A percentile compares a stretch with the other conserved stretches of the same genome.
Evolutionary conservation across 2,113 vertebrate species (phyloP).

Genomic region (Ornithorhynchus anatinus): DNA sequence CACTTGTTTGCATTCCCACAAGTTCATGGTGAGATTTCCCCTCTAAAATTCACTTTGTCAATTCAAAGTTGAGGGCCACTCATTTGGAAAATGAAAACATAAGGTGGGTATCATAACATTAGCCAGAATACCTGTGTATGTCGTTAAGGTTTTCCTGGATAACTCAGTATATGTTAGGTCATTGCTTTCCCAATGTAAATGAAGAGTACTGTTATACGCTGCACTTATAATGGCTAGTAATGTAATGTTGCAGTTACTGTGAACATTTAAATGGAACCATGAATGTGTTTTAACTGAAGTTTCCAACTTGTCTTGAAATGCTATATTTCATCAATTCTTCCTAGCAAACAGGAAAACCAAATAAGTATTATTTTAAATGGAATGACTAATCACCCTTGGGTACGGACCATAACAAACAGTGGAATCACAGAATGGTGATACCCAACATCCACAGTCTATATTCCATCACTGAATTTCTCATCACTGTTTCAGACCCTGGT

Average conservation of each 20-base stretch:
- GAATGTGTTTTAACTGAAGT: conserved; percentile 13
- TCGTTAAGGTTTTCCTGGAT: conserved; percentile 2
- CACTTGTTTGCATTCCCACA: neutral
- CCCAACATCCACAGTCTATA: conserved; percentile 6
- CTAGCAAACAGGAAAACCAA: conserved; percentile 19
- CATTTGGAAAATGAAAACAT: neutral
- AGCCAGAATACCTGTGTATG: neutral
- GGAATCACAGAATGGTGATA: conserved; percentile 12
- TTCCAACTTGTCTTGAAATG: conserved; percentile 19
- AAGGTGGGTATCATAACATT: neutral
- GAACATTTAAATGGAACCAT: conserved; percentile 14
- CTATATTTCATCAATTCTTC: conserved; percentile 20
- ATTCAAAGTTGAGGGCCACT: neutral
- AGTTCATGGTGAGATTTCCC: neutral
- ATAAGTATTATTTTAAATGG: conserved; percentile 28
- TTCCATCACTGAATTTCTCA: conserved; percentile 14
- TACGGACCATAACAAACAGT: conserved; percentile 2
- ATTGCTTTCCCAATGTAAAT: conserved; percentile 39
- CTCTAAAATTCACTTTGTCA: too few species aligned
- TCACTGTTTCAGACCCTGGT: conserved; percentile 10
- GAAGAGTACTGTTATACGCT: conserved; percentile 16
- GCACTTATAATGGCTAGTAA: conserved; percentile 29
- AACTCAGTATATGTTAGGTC: conserved; percentile 2
- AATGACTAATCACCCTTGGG: conserved; percentile 21
- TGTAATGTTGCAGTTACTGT: conserved; percentile 37